Base-by-base conservation (phyloP, 2,113 vertebrate species). In the Ptychochromis oligacanthus region DNA sequence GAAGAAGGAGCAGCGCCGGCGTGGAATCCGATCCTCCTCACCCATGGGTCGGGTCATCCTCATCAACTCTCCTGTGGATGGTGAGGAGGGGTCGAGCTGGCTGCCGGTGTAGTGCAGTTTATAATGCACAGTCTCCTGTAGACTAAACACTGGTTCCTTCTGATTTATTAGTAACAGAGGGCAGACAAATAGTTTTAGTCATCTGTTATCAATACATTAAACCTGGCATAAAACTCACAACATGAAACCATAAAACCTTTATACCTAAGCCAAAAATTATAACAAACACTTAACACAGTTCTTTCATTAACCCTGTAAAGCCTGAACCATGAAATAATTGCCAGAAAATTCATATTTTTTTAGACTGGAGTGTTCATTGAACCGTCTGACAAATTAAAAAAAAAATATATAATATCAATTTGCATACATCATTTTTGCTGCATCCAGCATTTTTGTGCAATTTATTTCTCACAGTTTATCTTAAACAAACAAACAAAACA, bases 11-110 rank as follows among this genome's bases (percentile, higher is more conserved):
- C 97, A 96, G 93, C 96, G 96, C 6, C 95, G 96, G 77, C 93
- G 89, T 15, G 95, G 94, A 95, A 94, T 95, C 75, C 97, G 96
- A 83, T 93, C 97, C 46, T 84, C 95, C 1, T 98, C 97, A 1
- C 98, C 98, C 80, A 98, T 99, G 97, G 97, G 97, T 78, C 96
- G 98, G 4, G 98, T 99, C 95, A 98, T 98, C 93, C 96, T 98
- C 94, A 99, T 99, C 96, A 98, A 98, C 89, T 96, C 96, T 49
- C 97, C 97, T 43, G 97, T 98, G 13, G 97, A 99, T 94, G 98
- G 98, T 99, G 84, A 36, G 91, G 77, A 77, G 62, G 3, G 31
- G 61, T 26, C 24, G 26, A 11, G 31, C 18, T 20, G 67, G 8
- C 7, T 49, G 75, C 40, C 28, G 7, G 14, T 75, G 34, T 3